Evolutionary conservation across 2,113 vertebrate species (phyloP), one percentile per base, ranked within the genome.

Genomic region (Urocynchramus pylzowi): DNA sequence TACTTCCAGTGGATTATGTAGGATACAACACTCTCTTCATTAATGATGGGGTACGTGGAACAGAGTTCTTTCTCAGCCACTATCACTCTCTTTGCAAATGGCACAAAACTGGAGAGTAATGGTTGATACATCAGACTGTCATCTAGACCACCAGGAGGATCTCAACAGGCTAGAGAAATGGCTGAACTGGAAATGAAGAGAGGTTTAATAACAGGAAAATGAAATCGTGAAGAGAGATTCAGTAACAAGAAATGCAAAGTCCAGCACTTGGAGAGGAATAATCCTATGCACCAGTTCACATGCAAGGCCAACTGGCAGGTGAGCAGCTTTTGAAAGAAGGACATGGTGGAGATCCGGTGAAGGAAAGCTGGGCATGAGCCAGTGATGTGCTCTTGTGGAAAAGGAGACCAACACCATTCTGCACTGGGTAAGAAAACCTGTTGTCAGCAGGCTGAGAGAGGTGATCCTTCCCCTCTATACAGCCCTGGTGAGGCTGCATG

Each of bases 401-500:
- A 49, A 54, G 59, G 0, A 2, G 13, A 11, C 7, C 63, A 63
- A 6, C 26, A 16, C 5, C 16, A 33, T 56, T 54, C n/a, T 52
- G 7, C 16, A 13, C 7, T 42, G 37, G 0, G 1, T 23, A 30
- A 73, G 20, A 33, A 70, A 61, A 11, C 7, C 3, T 35, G 24
- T 21, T 41, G 15, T 7, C 30, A 77, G 33, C 33, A 87, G 35
- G 12, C 11, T 26, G 53, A 63, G 42, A 16, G 64, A 63, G 26
- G 27, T 56, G 41, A 56, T 65, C 16, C 17, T 89, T 41, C n/a
- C 11, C 13, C 41, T 73, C 35, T 28, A 0, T 30, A 45, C 10
- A 47, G 16, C 26, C 41, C 15, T 50, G 47, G 2, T 69, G 41
- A 84, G 23, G 19, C 16, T 13, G 35, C 3, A 22, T 0, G 0